These are phyloP conservation scores for Corvus moneduloides DNA, from an alignment of 2,113 vertebrate genomes.

Conservation along the genomic window DNA sequence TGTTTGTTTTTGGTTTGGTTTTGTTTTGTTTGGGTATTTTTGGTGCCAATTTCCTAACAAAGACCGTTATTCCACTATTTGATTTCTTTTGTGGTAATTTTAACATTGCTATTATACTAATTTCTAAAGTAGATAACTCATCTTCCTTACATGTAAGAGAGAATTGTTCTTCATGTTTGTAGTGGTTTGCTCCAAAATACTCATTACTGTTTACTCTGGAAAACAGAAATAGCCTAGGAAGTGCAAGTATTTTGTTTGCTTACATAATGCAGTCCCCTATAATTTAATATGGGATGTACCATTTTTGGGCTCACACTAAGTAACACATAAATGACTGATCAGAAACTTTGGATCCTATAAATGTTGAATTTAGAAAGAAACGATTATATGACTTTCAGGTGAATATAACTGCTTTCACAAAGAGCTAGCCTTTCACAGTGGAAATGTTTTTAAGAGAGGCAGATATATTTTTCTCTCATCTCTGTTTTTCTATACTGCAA, in stretches of 20 bases:
- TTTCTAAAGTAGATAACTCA: not conserved
- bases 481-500: not conserved
- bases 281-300: not conserved
- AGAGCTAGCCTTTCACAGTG: not conserved
- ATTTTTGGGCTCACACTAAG: not conserved
- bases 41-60: not conserved
- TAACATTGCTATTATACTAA: not conserved
- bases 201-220: not conserved
- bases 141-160: not conserved
- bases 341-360: not conserved
- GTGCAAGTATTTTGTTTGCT: not conserved
- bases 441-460: not conserved
- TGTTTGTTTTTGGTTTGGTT: not conserved
- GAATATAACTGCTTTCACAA: not conserved
- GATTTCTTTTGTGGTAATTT: not conserved
- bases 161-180: not conserved
- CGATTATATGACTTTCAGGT: fast-evolving
- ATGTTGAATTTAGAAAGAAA: not conserved
- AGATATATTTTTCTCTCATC: not conserved
- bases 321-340: not conserved
- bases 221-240: not conserved
- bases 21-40: not conserved
- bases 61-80: not conserved
- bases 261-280: not conserved
- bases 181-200: too few species aligned